Evolutionary conservation across 2,113 vertebrate species (phyloP).

Genomic region (Spilogale gracilis): DNA sequence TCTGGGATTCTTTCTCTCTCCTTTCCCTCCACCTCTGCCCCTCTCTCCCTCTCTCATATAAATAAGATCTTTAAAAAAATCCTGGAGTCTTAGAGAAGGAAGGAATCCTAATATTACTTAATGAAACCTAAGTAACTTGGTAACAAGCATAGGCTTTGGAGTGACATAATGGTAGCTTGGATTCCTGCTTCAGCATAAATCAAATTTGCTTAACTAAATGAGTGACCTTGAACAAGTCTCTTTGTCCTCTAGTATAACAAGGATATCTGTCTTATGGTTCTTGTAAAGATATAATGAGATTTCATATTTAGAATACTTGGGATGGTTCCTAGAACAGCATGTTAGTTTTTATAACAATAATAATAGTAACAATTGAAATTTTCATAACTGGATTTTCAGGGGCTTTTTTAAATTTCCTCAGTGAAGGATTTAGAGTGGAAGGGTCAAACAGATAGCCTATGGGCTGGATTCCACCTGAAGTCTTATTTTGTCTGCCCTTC

Average conservation of each 20-base stretch:
- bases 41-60: background rate
- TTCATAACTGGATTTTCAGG: background rate
- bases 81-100: background rate
- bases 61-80: background rate
- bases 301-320: background rate
- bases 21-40: background rate
- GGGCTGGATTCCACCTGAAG: background rate
- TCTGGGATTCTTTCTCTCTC: background rate
- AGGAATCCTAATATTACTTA: background rate
- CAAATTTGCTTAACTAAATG: background rate
- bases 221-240: background rate
- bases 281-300: slow-evolving; percentile 32
- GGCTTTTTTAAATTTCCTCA: background rate
- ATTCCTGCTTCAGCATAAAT: background rate
- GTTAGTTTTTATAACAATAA: background rate
- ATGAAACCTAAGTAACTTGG: background rate
- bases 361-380: background rate
- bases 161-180: background rate
- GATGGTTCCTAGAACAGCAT: background rate
- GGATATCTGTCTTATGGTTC: background rate
- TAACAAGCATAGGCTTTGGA: background rate
- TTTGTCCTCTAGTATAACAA: background rate
- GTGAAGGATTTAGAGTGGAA: background rate
- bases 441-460: background rate
- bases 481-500: background rate